Conservation (phyloP, 2,113 vertebrate genomes). For the Carlito syrichta region DNA sequence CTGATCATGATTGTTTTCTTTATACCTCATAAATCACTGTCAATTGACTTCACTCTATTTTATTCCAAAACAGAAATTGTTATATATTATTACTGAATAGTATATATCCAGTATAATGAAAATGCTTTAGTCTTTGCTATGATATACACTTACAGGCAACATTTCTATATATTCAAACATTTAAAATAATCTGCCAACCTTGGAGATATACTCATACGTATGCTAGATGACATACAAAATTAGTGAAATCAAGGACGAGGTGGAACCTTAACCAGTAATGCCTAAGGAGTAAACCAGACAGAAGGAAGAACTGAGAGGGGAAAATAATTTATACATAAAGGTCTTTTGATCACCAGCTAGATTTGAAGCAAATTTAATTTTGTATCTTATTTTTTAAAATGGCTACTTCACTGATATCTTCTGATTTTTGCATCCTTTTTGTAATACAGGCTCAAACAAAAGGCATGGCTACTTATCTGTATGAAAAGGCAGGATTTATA, state of each 20-base stretch:
- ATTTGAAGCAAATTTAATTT: neutral
- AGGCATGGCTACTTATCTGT: slow-evolving; percentile 1
- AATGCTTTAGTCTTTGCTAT: neutral
- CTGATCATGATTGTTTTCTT: neutral
- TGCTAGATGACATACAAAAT: neutral
- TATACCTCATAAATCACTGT: neutral
- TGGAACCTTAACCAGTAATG: neutral
- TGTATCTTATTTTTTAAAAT: neutral
- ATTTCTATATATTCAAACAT: slow-evolving; percentile 29
- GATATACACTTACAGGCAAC: neutral
- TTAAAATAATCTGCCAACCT: neutral
- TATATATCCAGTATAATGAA: neutral
- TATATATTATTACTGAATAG: neutral
- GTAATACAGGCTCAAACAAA: slow-evolving; percentile 19
- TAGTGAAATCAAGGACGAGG: neutral
- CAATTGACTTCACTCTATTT: neutral
- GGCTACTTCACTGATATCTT: neutral
- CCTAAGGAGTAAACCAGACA: neutral
- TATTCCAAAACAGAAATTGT: neutral
- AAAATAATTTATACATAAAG: slow-evolving; percentile 11
- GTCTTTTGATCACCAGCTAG: neutral
- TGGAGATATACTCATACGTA: neutral
- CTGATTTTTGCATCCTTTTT: neutral
- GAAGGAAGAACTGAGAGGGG: neutral
- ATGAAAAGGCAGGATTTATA: slow-evolving; percentile 33